These are phyloP conservation scores for Syngnathus scovelli DNA, from an alignment of 2,113 vertebrate genomes.

Conservation along the genomic window DNA sequence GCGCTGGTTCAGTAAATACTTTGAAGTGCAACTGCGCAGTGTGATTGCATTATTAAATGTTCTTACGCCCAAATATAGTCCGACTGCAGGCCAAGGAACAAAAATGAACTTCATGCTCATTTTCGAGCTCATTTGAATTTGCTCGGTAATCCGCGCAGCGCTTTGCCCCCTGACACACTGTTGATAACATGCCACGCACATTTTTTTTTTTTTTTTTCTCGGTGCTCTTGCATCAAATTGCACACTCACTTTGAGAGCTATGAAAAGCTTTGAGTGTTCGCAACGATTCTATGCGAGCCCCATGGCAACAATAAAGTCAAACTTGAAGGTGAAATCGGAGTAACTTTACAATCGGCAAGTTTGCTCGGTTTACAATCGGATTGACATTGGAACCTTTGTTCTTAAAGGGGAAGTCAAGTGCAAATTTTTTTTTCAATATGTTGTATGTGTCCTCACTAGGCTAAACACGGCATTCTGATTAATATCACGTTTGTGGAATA, in stretches of 20 bases:
- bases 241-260: conserved; percentile 20
- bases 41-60: conserved; percentile 68
- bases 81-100: conserved; percentile 59
- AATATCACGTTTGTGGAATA: no score
- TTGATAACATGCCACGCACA: conserved; percentile 51
- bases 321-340: conserved; percentile 19
- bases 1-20: conserved; percentile 64
- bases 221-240: conserved; percentile 36
- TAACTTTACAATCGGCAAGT: conserved; percentile 7
- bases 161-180: conserved; percentile 50
- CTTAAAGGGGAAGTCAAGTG: conserved; percentile 40
- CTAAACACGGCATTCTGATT: no score
- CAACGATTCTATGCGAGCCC: conserved; percentile 8
- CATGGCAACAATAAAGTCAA: conserved; percentile 11
- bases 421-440: no score
- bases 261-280: conserved; percentile 20
- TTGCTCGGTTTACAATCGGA: conserved; percentile 10
- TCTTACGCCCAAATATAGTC: conserved; percentile 63
- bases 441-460: no score
- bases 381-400: neutral
- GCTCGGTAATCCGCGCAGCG: conserved; percentile 43
- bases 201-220: conserved; percentile 30
- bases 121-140: conserved; percentile 56
- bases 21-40: conserved; percentile 66
- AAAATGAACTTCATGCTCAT: conserved; percentile 60